Base-by-base conservation (phyloP, 2,113 vertebrate species). In the Eolophus roseicapilla region DNA sequence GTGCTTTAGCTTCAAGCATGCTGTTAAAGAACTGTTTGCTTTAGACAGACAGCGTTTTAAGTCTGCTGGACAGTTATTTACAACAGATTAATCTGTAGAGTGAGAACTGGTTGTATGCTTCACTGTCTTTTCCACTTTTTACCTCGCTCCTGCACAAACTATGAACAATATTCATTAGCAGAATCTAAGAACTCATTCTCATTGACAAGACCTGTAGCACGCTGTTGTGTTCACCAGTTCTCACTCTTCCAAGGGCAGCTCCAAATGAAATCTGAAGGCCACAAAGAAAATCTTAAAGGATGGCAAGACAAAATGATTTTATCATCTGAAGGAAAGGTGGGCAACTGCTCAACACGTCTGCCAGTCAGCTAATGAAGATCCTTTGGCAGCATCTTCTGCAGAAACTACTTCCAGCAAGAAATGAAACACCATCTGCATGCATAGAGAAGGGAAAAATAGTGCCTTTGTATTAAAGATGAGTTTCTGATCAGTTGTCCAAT, bases 341-440 rank as follows among this genome's bases (percentile, higher is more conserved):
- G 50, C 28, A 57, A 28, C 8, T 27, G 37, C 76, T 92, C 60
- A 70, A 73, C 88, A 92, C 50, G 80, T 62, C 82, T 65, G 79
- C 53, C 67, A 88, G 57, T 5, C 55, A 16, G 33, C 35, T 55
- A 80, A 93, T 53, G 59, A 88, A 77, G 94, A 44, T 3, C 37
- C 59, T 82, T 16, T 59, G 79, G 71, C 88, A 96, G 77, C 49
- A 41, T 44, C 71, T 88, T 86, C 88, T 74, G 71, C 82, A 79
- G 52, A 64, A 35, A 14, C 5, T 4, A 47, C 28, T 73, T 77
- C 79, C 90, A 94, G 49, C 37, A 77, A 78, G 79, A 81, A 73
- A 9, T 14, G 39, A 64, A 86, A 68, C 19, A 29, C n/a, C 73
- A 75, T 47, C 73, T 84, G 73, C 73, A 81, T 0, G 3, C 35